phyloP scores from a whole-genome alignment of 2,888 invertebrate species.

The Eustalomyia histrio region DNA sequence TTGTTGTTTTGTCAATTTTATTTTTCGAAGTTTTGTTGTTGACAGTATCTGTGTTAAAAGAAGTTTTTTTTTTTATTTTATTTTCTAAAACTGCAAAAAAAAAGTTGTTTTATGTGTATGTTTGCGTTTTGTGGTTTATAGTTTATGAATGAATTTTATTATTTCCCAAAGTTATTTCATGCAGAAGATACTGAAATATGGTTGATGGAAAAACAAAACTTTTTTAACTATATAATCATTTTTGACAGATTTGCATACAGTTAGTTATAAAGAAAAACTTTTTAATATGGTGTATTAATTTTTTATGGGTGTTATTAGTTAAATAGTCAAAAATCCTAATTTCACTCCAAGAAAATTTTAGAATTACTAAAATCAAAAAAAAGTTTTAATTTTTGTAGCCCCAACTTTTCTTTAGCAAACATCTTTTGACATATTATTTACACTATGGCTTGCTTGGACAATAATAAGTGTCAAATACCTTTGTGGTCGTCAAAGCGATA shows the following conservation, averaged over 20 bases:
- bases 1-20: conserved; percentile 37
- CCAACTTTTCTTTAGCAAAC: no score
- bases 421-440: no score
- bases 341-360: no score
- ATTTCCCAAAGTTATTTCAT: not conserved
- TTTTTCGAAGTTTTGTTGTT: conserved; percentile 31
- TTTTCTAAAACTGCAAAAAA: not conserved
- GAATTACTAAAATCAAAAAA: no score
- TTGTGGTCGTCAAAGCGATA: no score
- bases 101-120: not conserved
- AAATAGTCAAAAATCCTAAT: no score
- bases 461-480: no score
- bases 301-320: no score
- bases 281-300: not conserved
- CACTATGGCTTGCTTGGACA: no score
- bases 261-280: not conserved
- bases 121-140: not conserved
- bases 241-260: no score
- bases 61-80: not conserved
- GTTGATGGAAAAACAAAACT: not conserved
- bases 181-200: not conserved
- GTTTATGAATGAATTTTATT: conserved; percentile 7
- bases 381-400: no score
- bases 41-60: conserved; percentile 26
- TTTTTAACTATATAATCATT: not conserved